phyloP scores from a whole-genome alignment of 2,888 invertebrate genomes.

The Ectemnius continuus region DNA sequence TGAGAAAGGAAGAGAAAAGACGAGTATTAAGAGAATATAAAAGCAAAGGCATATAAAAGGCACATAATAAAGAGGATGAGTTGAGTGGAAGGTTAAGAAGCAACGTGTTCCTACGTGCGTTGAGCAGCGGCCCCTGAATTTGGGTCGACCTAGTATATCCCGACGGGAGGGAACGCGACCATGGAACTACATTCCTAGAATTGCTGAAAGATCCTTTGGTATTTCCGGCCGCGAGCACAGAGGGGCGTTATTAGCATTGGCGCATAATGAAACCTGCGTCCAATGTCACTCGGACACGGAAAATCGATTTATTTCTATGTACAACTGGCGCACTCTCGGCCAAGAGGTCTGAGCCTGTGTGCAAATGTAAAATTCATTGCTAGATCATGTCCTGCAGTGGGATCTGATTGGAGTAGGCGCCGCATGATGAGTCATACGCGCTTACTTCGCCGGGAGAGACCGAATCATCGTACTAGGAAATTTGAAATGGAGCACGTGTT shows the following conservation, averaged over 20 bases:
- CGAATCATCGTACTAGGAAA: slow-evolving; percentile 63
- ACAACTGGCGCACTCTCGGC: not conserved
- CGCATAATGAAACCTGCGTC: not conserved
- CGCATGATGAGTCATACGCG: slow-evolving; percentile 50
- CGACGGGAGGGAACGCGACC: not conserved
- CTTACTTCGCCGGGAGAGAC: slow-evolving; percentile 23
- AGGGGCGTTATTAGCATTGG: slow-evolving; percentile 4
- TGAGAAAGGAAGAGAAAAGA: too few relatives aligned
- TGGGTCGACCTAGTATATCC: not conserved
- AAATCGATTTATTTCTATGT: not conserved
- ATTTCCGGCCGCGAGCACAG: not conserved
- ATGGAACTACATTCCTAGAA: slow-evolving; percentile 6
- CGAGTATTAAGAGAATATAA: too few relatives aligned
- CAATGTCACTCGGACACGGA: too few relatives aligned
- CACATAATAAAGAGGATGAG: slow-evolving; percentile 46
- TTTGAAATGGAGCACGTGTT: slow-evolving; percentile 50
- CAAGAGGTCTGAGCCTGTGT: not conserved
- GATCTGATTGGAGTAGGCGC: slow-evolving; percentile 51
- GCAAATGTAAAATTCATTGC: too few relatives aligned
- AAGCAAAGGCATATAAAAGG: too few relatives aligned
- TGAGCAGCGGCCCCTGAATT: not conserved
- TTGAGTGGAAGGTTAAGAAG: slow-evolving; percentile 42
- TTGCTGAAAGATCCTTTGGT: not conserved
- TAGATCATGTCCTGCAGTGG: not conserved
- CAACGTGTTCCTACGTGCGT: too few relatives aligned